Conservation (phyloP, 2,797 vertebrate species). For the Lepidocolaptes lacrymiger region DNA sequence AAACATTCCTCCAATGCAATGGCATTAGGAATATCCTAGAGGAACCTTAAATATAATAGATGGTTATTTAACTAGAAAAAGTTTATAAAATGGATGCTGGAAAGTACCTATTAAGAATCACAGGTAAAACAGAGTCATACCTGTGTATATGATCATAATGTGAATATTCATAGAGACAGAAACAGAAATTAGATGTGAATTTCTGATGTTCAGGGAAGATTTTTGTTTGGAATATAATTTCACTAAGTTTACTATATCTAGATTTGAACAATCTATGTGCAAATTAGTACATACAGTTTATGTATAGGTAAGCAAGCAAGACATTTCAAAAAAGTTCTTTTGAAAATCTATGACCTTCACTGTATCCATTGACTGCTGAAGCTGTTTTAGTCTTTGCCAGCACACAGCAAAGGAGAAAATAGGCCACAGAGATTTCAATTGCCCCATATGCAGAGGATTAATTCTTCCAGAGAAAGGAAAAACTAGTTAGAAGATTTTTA, state of each 20-base stretch:
- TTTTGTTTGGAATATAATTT: background rate
- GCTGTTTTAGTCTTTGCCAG: background rate
- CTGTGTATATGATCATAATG: background rate
- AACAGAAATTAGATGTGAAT: background rate
- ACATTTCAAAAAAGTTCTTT: background rate
- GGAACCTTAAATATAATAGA: background rate
- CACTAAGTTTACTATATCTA: background rate
- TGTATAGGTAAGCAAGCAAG: background rate
- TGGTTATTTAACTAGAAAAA: background rate
- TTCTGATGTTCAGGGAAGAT: background rate
- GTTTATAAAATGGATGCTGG: background rate
- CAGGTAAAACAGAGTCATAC: background rate
- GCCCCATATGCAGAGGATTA: background rate
- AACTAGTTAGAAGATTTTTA: background rate
- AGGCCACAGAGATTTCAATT: background rate
- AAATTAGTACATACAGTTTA: background rate
- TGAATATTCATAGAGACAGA: background rate
- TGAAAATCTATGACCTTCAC: background rate
- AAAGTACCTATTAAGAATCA: background rate
- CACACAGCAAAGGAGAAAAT: background rate
- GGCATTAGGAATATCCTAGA: background rate
- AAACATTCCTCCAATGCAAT: background rate
- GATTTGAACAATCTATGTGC: background rate
- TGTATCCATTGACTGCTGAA: background rate
- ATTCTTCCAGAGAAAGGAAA: background rate